Evolutionary conservation across 1,140 invertebrate genomes (phyloP), one percentile per base, ranked within the genome.

Genomic region (Drosophila miranda): DNA sequence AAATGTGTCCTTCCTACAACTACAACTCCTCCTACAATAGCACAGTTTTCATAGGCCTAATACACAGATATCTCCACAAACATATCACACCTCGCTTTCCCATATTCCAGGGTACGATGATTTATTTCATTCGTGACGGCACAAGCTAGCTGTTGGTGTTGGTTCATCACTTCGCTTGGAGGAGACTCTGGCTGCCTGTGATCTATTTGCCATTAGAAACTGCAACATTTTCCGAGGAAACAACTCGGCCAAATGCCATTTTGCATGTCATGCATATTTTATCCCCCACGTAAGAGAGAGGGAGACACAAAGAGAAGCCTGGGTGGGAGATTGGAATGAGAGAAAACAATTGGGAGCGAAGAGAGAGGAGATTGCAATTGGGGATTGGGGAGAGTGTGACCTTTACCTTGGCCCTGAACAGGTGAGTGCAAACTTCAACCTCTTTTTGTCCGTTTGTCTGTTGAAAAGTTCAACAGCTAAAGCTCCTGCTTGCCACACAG

Each of bases 371-470:
- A 44, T 34, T 38, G 3, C 50, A 11, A 28, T 16, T 16, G 16
- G 16, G 16, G 16, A 16, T 16, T 63, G 28, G 43, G 28, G 46
- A 49, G 21, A 16, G 52, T 11, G 26, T 83, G 70, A 62, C 79
- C 75, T 60, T 75, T 75, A 75, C 75, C 79, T 75, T 79, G 79
- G 46, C 75, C 78, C 63, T 83, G 70, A 63, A 56, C 73, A 49
- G 69, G 49, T 77, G 61, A 38, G 14, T 38, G 53, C 38, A 74
- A 71, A 70, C 52, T 42, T 53, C 26, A 14, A 23, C 13, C 41
- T 16, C 30, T 9, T 8, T 19, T 48, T 30, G 14, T 14, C 6
- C 11, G 6, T 41, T 43, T 52, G 14, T 26, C 23, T 26, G 23
- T 26, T 26, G 34, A 45, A 54, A 28, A 52, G 44, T 53, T 78